A percentile compares a stretch with the other conserved stretches of the same genome.
phyloP scores from a whole-genome alignment of 2,888 invertebrate species.

The Diadromus collaris region DNA sequence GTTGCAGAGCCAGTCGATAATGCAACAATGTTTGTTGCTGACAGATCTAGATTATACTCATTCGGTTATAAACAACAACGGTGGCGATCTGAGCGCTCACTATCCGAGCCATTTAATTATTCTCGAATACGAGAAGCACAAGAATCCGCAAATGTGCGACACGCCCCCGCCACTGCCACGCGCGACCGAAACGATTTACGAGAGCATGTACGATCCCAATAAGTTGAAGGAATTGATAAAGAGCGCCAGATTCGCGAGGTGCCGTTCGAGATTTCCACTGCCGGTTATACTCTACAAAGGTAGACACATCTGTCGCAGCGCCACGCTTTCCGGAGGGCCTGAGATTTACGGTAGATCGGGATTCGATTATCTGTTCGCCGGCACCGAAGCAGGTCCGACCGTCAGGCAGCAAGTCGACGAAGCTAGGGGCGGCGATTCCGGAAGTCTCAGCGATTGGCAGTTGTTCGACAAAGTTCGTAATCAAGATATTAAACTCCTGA shows the following conservation, averaged over 20 bases:
- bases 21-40: constrained; percentile 84
- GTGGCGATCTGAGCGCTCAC: constrained; percentile 86
- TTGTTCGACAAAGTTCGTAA: constrained; percentile 84
- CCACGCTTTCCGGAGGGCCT: constrained; percentile 87
- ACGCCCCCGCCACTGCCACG: constrained; percentile 74
- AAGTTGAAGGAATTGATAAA: constrained; percentile 85
- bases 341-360: constrained; percentile 88
- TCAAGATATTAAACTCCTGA: constrained; percentile 87
- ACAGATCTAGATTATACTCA: constrained; percentile 86
- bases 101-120: constrained; percentile 88
- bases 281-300: constrained; percentile 90
- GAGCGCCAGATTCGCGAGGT: constrained; percentile 87
- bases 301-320: constrained; percentile 88
- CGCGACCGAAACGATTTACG: constrained; percentile 82
- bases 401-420: constrained; percentile 69
- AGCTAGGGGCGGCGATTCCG: constrained; percentile 69
- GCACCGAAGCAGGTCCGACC: constrained; percentile 68
- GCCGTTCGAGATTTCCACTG: constrained; percentile 88
- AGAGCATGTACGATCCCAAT: constrained; percentile 82
- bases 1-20: constrained; percentile 82
- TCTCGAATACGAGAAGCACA: constrained; percentile 82
- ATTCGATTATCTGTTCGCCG: constrained; percentile 83
- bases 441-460: constrained; percentile 80
- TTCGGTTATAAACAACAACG: constrained; percentile 84
- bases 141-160: constrained; percentile 72